Evolutionary conservation across 2,797 vertebrate genomes (phyloP).

Genomic region (Brachyalestes nurse): DNA sequence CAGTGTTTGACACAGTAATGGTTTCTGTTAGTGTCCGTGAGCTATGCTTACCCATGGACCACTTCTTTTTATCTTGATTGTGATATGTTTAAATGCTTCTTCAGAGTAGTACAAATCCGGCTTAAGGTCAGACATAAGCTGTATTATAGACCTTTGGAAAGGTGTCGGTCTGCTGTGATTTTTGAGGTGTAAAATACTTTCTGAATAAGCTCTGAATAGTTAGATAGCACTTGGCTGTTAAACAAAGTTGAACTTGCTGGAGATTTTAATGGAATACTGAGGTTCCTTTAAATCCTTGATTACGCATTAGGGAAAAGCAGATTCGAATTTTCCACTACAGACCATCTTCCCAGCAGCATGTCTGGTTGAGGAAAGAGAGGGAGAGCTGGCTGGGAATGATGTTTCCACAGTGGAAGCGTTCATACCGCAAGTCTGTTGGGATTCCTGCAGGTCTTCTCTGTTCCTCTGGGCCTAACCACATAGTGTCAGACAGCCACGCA

Average conservation of each 20-base stretch:
- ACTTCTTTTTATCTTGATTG: not conserved
- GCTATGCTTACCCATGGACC: not conserved
- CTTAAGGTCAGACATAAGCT: not conserved
- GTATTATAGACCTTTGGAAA: not conserved
- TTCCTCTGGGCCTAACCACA: not conserved
- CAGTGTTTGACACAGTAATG: not conserved
- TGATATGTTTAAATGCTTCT: not conserved
- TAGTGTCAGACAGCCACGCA: not conserved
- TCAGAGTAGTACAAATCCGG: not conserved
- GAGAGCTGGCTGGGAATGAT: constrained; percentile 18
- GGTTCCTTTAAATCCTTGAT: not conserved
- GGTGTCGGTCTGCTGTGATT: not conserved
- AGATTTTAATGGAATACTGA: constrained; percentile 12
- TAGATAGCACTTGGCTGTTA: not conserved
- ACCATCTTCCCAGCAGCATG: constrained; percentile 10
- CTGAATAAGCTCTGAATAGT: not conserved
- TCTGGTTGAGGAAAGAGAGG: constrained; percentile 22
- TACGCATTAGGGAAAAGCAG: constrained; percentile 20
- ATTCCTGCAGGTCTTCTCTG: not conserved
- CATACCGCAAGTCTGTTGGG: not conserved
- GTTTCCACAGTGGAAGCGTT: constrained; percentile 16
- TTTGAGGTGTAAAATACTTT: not conserved
- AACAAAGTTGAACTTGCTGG: not conserved
- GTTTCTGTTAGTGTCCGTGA: not conserved
- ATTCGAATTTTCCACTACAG: constrained; percentile 32